Percentiles rank a stretch among this genome's conserved stretches.
These are phyloP conservation scores for Antheraea pernyi DNA, from an alignment of 1,140 invertebrate species.

Conservation along the genomic window DNA sequence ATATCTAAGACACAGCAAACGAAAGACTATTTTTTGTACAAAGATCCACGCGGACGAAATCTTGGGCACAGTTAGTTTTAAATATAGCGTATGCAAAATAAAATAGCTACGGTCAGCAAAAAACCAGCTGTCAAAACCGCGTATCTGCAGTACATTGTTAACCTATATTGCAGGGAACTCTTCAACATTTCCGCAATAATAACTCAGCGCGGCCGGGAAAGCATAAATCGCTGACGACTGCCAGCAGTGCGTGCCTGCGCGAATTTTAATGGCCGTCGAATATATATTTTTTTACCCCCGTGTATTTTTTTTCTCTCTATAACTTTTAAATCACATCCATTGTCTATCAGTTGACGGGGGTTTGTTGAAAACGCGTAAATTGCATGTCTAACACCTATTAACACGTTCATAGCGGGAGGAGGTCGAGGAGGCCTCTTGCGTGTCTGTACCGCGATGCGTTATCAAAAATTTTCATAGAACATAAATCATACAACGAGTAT, in stretches of 20 bases:
- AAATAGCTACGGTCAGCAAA: neutral
- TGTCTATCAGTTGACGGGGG: neutral
- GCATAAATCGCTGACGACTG: slow-evolving; percentile 12
- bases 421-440: neutral
- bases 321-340: neutral
- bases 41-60: no score
- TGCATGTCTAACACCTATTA: no score
- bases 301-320: neutral
- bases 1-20: no score
- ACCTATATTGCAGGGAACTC: slow-evolving; percentile 7
- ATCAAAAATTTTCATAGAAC: no score
- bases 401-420: neutral
- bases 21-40: no score
- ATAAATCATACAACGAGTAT: no score
- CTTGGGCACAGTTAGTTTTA: no score
- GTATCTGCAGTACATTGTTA: slow-evolving; percentile 8
- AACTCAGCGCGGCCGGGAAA: slow-evolving; percentile 1
- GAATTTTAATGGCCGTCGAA: slow-evolving; percentile 8
- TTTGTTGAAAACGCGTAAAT: neutral
- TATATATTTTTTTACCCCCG: neutral
- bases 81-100: neutral
- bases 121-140: slow-evolving; percentile 10
- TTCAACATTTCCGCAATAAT: slow-evolving; percentile 13
- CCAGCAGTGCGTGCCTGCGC: neutral
- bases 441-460: neutral